phyloP scores from a whole-genome alignment of 2,797 vertebrate species.

The Pangasius mekongensis region DNA sequence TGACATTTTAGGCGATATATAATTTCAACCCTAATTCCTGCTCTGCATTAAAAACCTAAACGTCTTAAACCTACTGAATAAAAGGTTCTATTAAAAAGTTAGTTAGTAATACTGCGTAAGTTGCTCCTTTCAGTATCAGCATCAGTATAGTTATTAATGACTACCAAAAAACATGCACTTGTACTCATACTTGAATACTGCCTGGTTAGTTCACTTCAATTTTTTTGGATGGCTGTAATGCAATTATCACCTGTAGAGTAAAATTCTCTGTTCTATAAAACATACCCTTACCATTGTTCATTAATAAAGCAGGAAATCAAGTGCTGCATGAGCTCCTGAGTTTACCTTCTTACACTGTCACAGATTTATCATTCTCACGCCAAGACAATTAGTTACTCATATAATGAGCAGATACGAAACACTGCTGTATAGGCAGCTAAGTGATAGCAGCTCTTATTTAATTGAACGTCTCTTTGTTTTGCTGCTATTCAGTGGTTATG shows the following conservation, averaged over 20 bases:
- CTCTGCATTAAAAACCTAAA: not conserved
- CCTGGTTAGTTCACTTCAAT: too few relatives aligned
- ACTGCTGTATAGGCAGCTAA: not conserved
- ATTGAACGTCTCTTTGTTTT: not conserved
- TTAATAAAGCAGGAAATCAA: not conserved
- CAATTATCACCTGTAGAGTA: not conserved
- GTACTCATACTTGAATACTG: not conserved
- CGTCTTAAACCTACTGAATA: not conserved
- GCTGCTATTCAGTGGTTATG: not conserved
- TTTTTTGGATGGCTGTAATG: not conserved
- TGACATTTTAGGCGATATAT: not conserved
- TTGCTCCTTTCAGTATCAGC: not conserved
- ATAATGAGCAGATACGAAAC: not conserved
- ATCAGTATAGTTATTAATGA: not conserved
- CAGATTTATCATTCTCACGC: not conserved
- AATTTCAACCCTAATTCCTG: not conserved
- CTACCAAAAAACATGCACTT: not conserved
- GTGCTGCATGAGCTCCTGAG: not conserved
- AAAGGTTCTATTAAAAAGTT: not conserved
- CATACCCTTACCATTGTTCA: not conserved
- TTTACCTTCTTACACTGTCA: not conserved
- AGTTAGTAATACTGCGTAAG: not conserved
- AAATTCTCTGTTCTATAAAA: not conserved
- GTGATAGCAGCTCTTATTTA: not conserved
- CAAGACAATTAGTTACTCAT: not conserved